Evolutionary conservation across 1,140 invertebrate genomes (phyloP), one percentile per base, ranked within the genome.

Genomic region (Pectinophora gossypiella): DNA sequence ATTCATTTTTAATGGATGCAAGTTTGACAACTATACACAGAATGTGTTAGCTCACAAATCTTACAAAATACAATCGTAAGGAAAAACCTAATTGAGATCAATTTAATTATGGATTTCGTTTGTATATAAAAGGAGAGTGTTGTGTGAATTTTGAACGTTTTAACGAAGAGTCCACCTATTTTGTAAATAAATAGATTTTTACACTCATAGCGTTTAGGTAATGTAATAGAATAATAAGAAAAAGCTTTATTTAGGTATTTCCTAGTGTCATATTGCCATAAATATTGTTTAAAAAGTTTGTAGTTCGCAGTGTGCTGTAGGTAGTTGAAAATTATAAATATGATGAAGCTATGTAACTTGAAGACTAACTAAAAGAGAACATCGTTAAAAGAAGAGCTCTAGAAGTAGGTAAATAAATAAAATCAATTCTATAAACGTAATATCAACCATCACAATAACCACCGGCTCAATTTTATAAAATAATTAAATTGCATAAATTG

Each of bases 121-220:
- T 32, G 6, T 32, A 32, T 32, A 7, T 12, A 32, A 54, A 64
- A 75, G 68, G 65, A 79, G 27, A 32, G 27, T 80, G 67, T 76
- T 80, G 80, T 81, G 83, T 82, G 78, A 59, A 70, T 75, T 76
- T 73, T 75, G 72, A 73, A 66, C 66, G 69, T 76, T 86, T 75
- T 73, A 74, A 83, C 77, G 83, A 86, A 86, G 77, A 82, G 77
- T 86, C 83, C 83, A 86, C 83, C 83, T 86, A 86, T 86, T 86
- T 81, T 86, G 83, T 84, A 86, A 79, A 84, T 84, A 84, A 77
- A 81, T 77, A 81, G 72, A 77, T 66, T 83, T 84, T 84, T 84
- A 84, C 78, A 82, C 80, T 72, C n/a, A n/a, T n/a, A 32, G 27
- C 27, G 22, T 32, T 32, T 23, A 23, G 22, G n/a, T 32, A 32